Percentiles rank a stretch among this genome's conserved stretches.
Evolutionary conservation across 2,888 invertebrate genomes (phyloP).

Genomic region (Embidobia sp.): DNA sequence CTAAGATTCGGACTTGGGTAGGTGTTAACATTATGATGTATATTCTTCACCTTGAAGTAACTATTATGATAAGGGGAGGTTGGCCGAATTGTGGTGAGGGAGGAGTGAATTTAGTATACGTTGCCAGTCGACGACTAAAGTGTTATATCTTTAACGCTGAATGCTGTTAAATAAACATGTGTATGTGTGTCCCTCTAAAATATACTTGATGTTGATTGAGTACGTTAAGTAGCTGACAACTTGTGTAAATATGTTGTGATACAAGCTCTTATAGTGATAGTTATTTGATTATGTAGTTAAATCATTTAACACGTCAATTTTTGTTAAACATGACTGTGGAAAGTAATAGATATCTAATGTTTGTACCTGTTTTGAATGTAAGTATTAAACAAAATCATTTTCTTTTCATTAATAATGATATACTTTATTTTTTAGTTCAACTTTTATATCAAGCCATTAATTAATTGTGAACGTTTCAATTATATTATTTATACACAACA

Average conservation of each 20-base stretch:
- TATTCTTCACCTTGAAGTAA: conserved; percentile 58
- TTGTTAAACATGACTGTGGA: too few relatives aligned
- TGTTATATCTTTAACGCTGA: conserved; percentile 59
- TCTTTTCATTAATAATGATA: too few relatives aligned
- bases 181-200: conserved; percentile 29
- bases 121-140: conserved; percentile 61
- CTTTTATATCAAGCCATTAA: too few relatives aligned
- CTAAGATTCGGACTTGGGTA: conserved; percentile 11
- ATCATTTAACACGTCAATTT: too few relatives aligned
- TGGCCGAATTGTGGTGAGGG: conserved; percentile 54
- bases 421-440: too few relatives aligned
- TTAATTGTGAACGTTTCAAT: too few relatives aligned
- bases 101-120: conserved; percentile 50
- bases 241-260: conserved; percentile 33
- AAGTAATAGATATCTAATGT: too few relatives aligned
- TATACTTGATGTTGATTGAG: conserved; percentile 17
- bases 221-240: conserved; percentile 12
- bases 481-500: too few relatives aligned
- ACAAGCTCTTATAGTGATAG: not conserved
- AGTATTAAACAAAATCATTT: too few relatives aligned
- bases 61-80: conserved; percentile 56
- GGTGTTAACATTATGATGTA: conserved; percentile 44
- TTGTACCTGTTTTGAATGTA: too few relatives aligned
- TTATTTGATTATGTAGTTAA: conserved; percentile 9
- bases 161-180: conserved; percentile 42